Evolutionary conservation across 2,797 vertebrate genomes (phyloP), one percentile per base, ranked within the genome.

Genomic region (Sphaeramia orbicularis): DNA sequence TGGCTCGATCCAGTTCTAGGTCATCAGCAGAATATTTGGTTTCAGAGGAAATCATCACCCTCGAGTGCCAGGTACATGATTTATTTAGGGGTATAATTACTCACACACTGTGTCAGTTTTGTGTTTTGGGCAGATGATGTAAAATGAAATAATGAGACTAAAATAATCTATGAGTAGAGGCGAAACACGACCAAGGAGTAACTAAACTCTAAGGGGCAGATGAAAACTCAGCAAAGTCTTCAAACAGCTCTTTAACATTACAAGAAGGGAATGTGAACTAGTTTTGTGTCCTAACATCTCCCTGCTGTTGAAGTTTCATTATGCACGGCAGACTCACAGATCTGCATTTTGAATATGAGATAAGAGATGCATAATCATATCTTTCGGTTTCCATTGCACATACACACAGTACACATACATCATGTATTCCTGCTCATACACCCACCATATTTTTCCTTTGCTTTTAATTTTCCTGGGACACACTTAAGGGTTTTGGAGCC

Each of bases 361-460:
- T 83, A 81, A 76, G 70, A 76, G 56, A 63, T 44, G 48, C 35
- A 77, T 78, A 78, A 88, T 88, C 73, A 54, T 80, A 48, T 55
- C 40, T 0, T 47, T 68, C 62, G 67, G 51, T 59, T 62, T 47
- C 41, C 60, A 16, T 65, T 27, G 21, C 62, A 75, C 44, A 4
- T 70, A 21, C 62, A 53, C 40, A 48, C 19, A 2, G 18, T 60
- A 55, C 50, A 57, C 19, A 49, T 62, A 52, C 24, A 53, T 45
- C 32, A 35, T 10, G 32, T 10, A 8, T 35, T 8, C 32, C 35
- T 35, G 9, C 32, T 10, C 9, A 35, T 35, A 18, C 21, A 15
- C 19, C 18, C 10, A 9, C 30, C 4, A 1, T 35, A 8, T 10
- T 32, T 32, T 32, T 32, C 32, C 32, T 35, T 35, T 35, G 32